Percentiles rank a stretch among this genome's conserved stretches.
phyloP scores from a whole-genome alignment of 2,797 vertebrate species.

The Molossus molossus region DNA sequence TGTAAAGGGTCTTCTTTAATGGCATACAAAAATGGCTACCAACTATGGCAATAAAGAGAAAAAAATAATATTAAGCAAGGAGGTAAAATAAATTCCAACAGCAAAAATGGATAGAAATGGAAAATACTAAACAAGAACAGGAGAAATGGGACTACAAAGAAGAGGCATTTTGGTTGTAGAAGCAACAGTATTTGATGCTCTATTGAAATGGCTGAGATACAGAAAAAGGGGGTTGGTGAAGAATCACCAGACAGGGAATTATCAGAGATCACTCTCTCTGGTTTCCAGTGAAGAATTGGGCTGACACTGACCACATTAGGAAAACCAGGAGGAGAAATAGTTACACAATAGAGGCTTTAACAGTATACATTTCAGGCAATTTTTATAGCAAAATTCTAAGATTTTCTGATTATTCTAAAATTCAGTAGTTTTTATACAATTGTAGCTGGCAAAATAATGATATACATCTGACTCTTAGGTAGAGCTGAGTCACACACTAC shows the following conservation, averaged over 20 bases:
- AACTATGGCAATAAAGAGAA: conserved; percentile 22
- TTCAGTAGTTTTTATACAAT: not conserved
- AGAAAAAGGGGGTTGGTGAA: not conserved
- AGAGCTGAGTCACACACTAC: not conserved
- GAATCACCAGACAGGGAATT: not conserved
- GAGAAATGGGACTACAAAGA: not conserved
- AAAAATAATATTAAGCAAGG: conserved; percentile 8
- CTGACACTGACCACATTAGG: not conserved
- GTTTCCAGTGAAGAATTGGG: conserved; percentile 13
- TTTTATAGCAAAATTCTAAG: conserved; percentile 61
- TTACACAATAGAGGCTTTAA: conserved; percentile 45
- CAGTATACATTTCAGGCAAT: conserved; percentile 10
- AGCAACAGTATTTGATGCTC: not conserved
- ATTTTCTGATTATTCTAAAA: conserved; percentile 51
- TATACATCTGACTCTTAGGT: not conserved
- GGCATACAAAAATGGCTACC: not conserved
- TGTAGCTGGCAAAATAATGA: conserved; percentile 31
- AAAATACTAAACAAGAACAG: conserved; percentile 9
- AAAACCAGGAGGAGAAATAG: conserved; percentile 39
- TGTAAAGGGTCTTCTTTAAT: conserved; percentile 43
- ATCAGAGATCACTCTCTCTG: not conserved
- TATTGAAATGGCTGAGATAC: not conserved
- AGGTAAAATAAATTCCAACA: not conserved
- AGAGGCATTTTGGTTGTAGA: not conserved
- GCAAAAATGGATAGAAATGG: conserved; percentile 21